Conservation (phyloP, 1,140 invertebrate species). For the Myzus persicae region DNA sequence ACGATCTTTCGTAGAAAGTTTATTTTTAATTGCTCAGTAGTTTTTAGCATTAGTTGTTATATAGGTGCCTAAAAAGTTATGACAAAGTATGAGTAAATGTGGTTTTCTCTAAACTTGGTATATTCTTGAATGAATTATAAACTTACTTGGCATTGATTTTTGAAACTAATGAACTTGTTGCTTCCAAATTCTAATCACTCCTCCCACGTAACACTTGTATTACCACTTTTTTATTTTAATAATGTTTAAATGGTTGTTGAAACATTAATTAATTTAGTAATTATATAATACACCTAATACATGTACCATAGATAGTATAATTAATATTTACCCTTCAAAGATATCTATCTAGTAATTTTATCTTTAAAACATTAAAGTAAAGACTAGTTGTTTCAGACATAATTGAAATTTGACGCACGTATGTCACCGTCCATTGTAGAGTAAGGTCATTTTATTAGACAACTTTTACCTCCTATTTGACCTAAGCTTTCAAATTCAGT, state of each 20-base stretch:
- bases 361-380: neutral
- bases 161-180: neutral
- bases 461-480: constrained; percentile 12
- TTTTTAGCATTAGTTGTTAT: neutral
- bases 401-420: neutral
- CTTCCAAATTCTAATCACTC: neutral
- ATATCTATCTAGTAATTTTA: neutral
- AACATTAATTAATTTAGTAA: neutral
- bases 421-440: neutral
- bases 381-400: neutral
- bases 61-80: neutral
- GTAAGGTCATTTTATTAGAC: neutral
- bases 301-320: neutral
- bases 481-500: neutral
- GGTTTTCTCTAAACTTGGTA: fast-evolving
- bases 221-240: neutral
- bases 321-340: neutral
- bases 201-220: neutral
- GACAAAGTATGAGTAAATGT: neutral
- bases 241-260: neutral
- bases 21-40: neutral
- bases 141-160: neutral
- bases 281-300: neutral
- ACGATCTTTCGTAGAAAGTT: neutral
- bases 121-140: neutral